Conservation (phyloP, 2,113 vertebrate species). For the Cyphomyrus plagiostoma region DNA sequence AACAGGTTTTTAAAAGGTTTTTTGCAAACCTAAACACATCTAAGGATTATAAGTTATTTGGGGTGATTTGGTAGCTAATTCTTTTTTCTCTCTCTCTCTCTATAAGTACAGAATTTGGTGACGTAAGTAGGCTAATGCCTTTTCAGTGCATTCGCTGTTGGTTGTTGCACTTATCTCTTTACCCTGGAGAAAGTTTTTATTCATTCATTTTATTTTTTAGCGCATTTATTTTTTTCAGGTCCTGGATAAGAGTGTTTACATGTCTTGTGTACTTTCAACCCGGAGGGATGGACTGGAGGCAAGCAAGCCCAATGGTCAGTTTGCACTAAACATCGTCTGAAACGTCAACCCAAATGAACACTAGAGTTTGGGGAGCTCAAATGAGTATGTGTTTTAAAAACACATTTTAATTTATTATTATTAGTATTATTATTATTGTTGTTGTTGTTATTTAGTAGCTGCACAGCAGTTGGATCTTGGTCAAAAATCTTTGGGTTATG, state of each 20-base stretch:
- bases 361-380: background rate
- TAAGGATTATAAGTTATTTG: background rate
- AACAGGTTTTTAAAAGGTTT: background rate
- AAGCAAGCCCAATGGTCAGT: background rate
- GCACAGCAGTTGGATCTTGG: background rate
- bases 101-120: background rate
- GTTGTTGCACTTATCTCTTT: background rate
- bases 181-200: background rate
- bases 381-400: background rate
- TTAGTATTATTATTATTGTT: background rate
- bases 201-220: background rate
- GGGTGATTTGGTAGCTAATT: background rate
- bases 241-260: background rate
- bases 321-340: background rate
- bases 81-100: too few species aligned
- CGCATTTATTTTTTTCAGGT: background rate
- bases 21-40: background rate
- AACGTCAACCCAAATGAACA: background rate
- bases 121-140: too few species aligned
- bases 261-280: conserved; percentile 9
- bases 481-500: background rate
- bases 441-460: background rate
- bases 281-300: background rate
- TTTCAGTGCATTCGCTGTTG: background rate
- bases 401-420: background rate